Percentiles rank a stretch among this genome's conserved stretches.
Evolutionary conservation across 2,113 vertebrate species (phyloP).

Genomic region (Neolamprologus cancellatus): DNA sequence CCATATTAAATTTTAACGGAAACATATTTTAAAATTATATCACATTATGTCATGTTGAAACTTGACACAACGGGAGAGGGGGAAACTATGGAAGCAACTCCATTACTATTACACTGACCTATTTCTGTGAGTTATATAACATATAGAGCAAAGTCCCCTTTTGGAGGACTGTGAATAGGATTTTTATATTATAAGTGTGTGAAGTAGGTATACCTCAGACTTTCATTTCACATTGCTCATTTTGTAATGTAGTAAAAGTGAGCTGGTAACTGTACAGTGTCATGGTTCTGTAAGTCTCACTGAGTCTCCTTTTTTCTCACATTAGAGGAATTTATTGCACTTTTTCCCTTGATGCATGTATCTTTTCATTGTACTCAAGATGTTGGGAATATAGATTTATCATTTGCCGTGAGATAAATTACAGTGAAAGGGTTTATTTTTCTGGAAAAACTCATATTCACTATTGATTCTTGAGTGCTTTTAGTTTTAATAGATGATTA

Average conservation of each 20-base stretch:
- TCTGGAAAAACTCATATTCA: background rate
- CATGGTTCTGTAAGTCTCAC: background rate
- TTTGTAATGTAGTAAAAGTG: background rate
- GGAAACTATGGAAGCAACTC: background rate
- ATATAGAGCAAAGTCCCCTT: background rate
- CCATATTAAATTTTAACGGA: background rate
- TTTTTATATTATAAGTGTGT: background rate
- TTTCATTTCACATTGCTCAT: background rate
- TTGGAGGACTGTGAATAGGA: background rate
- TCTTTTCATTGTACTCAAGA: background rate
- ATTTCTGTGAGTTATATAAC: conserved; percentile 36
- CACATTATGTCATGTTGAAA: background rate
- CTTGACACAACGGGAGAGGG: background rate
- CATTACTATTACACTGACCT: background rate
- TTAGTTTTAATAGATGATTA: background rate
- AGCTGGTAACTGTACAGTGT: background rate
- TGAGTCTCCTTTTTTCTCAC: background rate
- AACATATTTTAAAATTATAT: background rate
- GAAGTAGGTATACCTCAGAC: background rate
- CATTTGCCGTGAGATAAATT: background rate
- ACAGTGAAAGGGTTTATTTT: background rate
- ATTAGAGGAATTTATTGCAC: background rate
- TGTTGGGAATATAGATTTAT: background rate
- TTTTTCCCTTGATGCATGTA: background rate
- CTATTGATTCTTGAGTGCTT: background rate